phyloP scores from a whole-genome alignment of 2,113 vertebrate species.

The Anas platyrhynchos region DNA sequence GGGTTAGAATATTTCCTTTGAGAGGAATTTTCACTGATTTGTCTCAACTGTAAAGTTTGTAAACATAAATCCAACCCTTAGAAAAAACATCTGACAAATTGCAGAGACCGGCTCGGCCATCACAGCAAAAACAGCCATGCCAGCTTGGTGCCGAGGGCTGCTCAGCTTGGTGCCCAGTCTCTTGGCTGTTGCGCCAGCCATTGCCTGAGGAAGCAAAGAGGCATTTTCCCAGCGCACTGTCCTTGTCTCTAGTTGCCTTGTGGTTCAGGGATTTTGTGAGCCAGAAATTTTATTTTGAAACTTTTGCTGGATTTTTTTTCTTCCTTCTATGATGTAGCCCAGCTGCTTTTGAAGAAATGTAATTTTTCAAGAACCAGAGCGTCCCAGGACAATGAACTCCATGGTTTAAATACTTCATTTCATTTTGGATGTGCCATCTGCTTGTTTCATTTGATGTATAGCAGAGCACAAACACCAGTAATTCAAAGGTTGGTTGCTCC shows the following conservation, averaged over 20 bases:
- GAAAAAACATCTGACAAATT: neutral
- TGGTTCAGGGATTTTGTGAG: neutral
- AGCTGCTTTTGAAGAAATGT: neutral
- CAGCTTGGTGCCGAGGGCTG: neutral
- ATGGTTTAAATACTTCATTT: neutral
- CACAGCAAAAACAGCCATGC: neutral
- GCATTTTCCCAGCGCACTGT: neutral
- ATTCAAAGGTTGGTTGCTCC: neutral
- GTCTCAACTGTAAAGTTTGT: neutral
- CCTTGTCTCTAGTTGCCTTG: neutral
- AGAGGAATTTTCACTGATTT: neutral
- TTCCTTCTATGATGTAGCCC: neutral
- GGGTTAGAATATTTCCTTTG: neutral
- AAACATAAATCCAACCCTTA: neutral
- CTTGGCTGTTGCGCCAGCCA: neutral
- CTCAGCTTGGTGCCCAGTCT: rapidly evolving
- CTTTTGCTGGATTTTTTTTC: neutral
- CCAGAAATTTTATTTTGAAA: neutral
- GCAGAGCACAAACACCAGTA: neutral
- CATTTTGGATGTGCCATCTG: rapidly evolving
- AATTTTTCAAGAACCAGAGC: neutral
- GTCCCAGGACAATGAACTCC: neutral
- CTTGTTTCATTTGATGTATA: neutral
- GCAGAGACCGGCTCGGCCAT: neutral
- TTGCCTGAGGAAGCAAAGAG: neutral